Evolutionary conservation across 2,888 invertebrate genomes (phyloP).

Genomic region (Megastigmus dorsalis): DNA sequence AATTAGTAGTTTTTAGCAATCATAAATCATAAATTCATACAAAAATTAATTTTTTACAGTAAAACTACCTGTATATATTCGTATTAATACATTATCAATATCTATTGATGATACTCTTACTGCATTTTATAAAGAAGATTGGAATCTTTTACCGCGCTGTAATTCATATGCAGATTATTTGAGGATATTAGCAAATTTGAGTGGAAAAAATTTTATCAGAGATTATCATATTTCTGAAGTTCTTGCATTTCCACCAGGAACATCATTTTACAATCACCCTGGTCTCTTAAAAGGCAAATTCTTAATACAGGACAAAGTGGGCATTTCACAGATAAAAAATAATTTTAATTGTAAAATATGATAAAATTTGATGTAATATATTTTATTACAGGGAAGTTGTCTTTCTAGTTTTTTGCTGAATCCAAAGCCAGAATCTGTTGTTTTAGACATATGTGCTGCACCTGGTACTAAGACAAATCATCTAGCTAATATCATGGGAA

Average conservation of each 20-base stretch:
- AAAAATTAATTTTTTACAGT: constrained; percentile 61
- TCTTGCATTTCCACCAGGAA: constrained; percentile 87
- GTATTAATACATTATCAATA: constrained; percentile 86
- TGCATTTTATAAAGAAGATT: constrained; percentile 83
- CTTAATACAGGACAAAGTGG: constrained; percentile 94
- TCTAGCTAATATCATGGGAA: constrained; percentile 87
- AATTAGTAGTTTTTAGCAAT: not conserved
- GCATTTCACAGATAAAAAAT: not conserved
- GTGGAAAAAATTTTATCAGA: constrained; percentile 80
- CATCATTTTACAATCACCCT: constrained; percentile 81
- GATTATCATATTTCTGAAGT: constrained; percentile 92
- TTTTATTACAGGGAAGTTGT: constrained; percentile 87
- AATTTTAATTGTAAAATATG: not conserved
- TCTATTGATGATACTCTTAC: constrained; percentile 81
- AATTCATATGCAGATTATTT: constrained; percentile 81
- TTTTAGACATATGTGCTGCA: constrained; percentile 97
- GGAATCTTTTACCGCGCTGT: constrained; percentile 77
- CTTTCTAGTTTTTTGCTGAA: constrained; percentile 87
- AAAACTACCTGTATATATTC: constrained; percentile 86
- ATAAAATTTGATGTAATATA: too few relatives aligned
- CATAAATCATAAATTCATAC: not conserved
- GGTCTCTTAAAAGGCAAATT: constrained; percentile 84
- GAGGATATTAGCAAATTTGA: constrained; percentile 76
- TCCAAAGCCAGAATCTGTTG: constrained; percentile 82
- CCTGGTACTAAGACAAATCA: constrained; percentile 98